phyloP scores from a whole-genome alignment of 64 coral and sea anemone genomes.

The Stylophora pistillata region DNA sequence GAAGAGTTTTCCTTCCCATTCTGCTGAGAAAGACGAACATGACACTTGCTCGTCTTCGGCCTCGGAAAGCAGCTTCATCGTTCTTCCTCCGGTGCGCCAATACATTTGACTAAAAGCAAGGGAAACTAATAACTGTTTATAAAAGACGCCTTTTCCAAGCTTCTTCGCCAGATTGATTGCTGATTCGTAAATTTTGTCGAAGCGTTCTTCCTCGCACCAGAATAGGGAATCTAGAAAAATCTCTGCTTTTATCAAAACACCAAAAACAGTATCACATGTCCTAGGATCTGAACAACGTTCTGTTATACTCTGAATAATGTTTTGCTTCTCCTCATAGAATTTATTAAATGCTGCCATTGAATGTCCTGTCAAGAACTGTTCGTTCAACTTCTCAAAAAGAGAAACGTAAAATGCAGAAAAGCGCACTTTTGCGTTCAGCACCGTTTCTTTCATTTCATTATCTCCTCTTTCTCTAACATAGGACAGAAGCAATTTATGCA shows the following conservation, averaged over 20 bases:
- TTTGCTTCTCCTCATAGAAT: constrained; percentile 32
- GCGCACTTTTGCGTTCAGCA: neutral
- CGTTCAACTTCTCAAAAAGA: neutral
- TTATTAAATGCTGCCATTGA: neutral
- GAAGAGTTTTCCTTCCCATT: too few relatives aligned
- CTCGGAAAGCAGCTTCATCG: too few relatives aligned
- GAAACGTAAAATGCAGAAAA: neutral
- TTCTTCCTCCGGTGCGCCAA: too few relatives aligned
- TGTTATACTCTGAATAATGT: neutral
- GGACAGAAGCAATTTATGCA: constrained; percentile 18
- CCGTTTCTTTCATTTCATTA: neutral
- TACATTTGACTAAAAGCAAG: too few relatives aligned
- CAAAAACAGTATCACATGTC: neutral
- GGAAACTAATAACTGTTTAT: neutral
- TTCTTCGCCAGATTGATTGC: neutral
- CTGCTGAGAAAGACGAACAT: too few relatives aligned
- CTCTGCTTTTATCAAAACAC: constrained; percentile 10
- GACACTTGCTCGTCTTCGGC: too few relatives aligned
- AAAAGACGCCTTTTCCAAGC: neutral
- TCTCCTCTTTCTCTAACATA: neutral
- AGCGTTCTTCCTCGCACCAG: neutral
- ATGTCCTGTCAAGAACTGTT: neutral
- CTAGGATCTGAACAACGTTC: neutral
- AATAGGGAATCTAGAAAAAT: constrained; percentile 14
- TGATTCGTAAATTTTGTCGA: neutral